Evolutionary conservation across 2,888 invertebrate species (phyloP).

Genomic region (Callyntrura sp.): DNA sequence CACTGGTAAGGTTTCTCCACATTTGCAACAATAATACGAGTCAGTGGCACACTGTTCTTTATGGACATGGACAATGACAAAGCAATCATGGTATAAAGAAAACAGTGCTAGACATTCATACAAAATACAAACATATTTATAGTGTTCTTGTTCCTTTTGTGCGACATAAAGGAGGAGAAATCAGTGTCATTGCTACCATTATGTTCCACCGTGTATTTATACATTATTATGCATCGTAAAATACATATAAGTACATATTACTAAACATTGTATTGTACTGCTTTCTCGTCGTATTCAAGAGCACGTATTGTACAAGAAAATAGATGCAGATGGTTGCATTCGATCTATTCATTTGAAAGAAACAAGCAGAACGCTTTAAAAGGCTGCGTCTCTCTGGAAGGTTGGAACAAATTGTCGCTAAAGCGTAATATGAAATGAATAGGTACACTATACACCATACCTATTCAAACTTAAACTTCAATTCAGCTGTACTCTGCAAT

Average conservation of each 20-base stretch:
- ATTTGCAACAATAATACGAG: neutral
- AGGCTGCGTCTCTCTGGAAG: slow-evolving; percentile 4
- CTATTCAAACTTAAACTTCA: too few species aligned
- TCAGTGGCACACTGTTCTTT: slow-evolving; percentile 35
- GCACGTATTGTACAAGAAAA: slow-evolving; percentile 42
- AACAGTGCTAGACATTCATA: slow-evolving; percentile 28
- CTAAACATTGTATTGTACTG: slow-evolving; percentile 32
- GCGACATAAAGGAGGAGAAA: slow-evolving; percentile 57
- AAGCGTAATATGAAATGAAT: slow-evolving; percentile 5
- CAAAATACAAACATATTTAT: slow-evolving; percentile 9
- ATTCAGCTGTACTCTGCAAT: too few species aligned
- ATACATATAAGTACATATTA: too few species aligned
- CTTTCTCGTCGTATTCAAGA: slow-evolving; percentile 43
- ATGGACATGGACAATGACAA: slow-evolving; percentile 68
- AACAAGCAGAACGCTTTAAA: slow-evolving; percentile 44
- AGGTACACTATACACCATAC: too few species aligned
- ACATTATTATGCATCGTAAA: too few species aligned
- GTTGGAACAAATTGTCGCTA: neutral
- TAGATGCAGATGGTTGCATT: slow-evolving; percentile 40
- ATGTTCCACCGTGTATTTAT: too few species aligned
- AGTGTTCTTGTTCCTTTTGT: slow-evolving; percentile 51
- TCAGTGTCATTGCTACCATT: slow-evolving; percentile 71
- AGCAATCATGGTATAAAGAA: slow-evolving; percentile 64
- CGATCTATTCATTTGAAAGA: slow-evolving; percentile 43
- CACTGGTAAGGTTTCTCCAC: slow-evolving; percentile 2